Percentiles rank a stretch among this genome's conserved stretches.
These are phyloP conservation scores for Endotricha flammealis DNA, from an alignment of 2,888 invertebrate species.

Conservation along the genomic window DNA sequence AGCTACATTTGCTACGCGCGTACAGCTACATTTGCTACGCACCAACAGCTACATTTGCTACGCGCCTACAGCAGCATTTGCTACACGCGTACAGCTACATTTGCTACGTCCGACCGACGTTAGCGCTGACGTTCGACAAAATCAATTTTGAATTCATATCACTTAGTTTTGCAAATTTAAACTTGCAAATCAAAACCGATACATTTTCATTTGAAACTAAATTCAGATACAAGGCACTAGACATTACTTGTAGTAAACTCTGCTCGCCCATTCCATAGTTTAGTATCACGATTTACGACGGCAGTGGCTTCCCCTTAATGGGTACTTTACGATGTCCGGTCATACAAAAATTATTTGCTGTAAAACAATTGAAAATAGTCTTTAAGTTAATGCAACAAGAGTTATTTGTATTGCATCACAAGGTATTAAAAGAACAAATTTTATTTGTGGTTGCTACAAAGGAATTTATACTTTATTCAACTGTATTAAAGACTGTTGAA, in stretches of 20 bases:
- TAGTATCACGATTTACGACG: constrained; percentile 20
- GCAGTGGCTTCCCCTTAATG: constrained; percentile 21
- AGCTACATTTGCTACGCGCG: no score
- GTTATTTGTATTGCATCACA: not conserved
- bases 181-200: not conserved
- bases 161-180: no score
- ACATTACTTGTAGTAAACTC: not conserved
- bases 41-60: no score
- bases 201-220: not conserved
- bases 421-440: not conserved
- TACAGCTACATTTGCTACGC: no score
- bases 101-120: no score
- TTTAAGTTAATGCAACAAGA: not conserved
- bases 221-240: not conserved
- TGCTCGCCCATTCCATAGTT: not conserved
- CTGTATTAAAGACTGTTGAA: no score
- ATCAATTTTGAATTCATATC: no score
- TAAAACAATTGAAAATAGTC: constrained; percentile 7
- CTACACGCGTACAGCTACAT: no score
- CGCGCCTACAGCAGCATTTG: no score
- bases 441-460: not conserved
- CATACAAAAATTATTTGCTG: constrained; percentile 12
- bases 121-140: no score
- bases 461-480: no score
- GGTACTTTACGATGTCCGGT: constrained; percentile 19